phyloP scores from a whole-genome alignment of 1,140 invertebrate genomes.

The Ostrea edulis region DNA sequence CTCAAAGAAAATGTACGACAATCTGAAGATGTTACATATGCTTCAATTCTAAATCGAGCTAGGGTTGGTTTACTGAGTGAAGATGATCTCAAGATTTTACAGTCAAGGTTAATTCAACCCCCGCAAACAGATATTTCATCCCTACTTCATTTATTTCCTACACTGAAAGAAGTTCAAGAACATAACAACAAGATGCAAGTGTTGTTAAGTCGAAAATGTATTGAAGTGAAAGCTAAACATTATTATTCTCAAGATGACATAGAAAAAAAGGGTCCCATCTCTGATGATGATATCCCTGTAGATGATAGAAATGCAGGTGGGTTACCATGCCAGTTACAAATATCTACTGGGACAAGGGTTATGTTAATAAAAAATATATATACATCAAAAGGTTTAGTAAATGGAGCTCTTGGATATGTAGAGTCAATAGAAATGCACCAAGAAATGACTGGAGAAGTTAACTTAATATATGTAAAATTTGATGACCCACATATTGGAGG shows the following conservation, averaged over 20 bases:
- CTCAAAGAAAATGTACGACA: slow-evolving; percentile 57
- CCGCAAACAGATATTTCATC: background rate
- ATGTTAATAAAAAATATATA: slow-evolving; percentile 58
- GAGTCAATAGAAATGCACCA: background rate
- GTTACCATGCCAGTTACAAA: slow-evolving; percentile 1
- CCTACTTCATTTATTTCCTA: slow-evolving; percentile 37
- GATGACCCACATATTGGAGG: slow-evolving; percentile 54
- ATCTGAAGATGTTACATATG: slow-evolving; percentile 37
- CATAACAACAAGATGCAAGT: slow-evolving; percentile 20
- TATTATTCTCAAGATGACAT: slow-evolving; percentile 50
- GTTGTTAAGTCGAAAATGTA: background rate
- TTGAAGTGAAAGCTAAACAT: slow-evolving; percentile 47
- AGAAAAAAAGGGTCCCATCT: slow-evolving; percentile 25
- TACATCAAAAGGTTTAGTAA: slow-evolving; percentile 52
- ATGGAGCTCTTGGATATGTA: slow-evolving; percentile 54
- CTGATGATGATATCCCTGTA: slow-evolving; percentile 17
- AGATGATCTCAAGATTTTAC: slow-evolving; percentile 12
- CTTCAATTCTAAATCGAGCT: slow-evolving; percentile 48
- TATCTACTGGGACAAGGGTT: slow-evolving; percentile 42
- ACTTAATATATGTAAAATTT: slow-evolving; percentile 52
- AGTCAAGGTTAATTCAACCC: background rate
- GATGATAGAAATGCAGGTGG: slow-evolving; percentile 52
- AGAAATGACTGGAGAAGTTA: background rate
- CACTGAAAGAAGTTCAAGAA: slow-evolving; percentile 38
- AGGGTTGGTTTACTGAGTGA: slow-evolving; percentile 40